Conservation (phyloP, 2,888 invertebrate species). For the Deilephila porcellus region DNA sequence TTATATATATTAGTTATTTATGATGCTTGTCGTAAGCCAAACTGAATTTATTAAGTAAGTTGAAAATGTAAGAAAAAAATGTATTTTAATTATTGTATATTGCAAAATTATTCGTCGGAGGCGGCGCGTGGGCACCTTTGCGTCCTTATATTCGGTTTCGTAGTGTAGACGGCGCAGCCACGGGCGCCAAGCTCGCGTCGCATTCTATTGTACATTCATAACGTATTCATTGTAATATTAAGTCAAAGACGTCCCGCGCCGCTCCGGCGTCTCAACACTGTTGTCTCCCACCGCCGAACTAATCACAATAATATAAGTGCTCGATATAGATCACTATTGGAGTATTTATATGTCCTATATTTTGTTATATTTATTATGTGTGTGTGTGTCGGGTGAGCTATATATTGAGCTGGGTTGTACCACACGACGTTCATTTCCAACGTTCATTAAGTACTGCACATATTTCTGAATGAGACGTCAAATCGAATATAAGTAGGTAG, state of each 20-base stretch:
- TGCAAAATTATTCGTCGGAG: conserved; percentile 56
- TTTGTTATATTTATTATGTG: conserved; percentile 82
- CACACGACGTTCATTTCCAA: conserved; percentile 41
- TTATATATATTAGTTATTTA: conserved; percentile 84
- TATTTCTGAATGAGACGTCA: background rate
- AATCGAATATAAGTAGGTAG: background rate
- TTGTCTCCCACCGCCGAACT: conserved; percentile 74
- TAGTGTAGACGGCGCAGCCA: conserved; percentile 43
- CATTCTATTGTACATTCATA: background rate
- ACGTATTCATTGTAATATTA: background rate
- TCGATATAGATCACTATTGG: conserved; percentile 75
- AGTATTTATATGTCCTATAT: conserved; percentile 79
- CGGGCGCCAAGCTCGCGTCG: conserved; percentile 32
- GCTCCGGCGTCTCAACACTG: conserved; percentile 63
- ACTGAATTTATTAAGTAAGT: conserved; percentile 86
- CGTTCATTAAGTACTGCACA: background rate
- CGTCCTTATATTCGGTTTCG: conserved; percentile 42
- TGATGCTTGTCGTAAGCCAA: conserved; percentile 83
- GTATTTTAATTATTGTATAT: conserved; percentile 85
- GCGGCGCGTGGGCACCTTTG: conserved; percentile 53
- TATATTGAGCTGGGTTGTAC: conserved; percentile 53
- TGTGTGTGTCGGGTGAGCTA: conserved; percentile 75
- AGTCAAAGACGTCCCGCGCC: conserved; percentile 35
- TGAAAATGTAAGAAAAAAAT: conserved; percentile 82
- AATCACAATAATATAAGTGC: conserved; percentile 74